Percentiles rank a stretch among this genome's conserved stretches.
Evolutionary conservation across 2,797 vertebrate species (phyloP).

Genomic region (Lindbergichthys nudifrons): DNA sequence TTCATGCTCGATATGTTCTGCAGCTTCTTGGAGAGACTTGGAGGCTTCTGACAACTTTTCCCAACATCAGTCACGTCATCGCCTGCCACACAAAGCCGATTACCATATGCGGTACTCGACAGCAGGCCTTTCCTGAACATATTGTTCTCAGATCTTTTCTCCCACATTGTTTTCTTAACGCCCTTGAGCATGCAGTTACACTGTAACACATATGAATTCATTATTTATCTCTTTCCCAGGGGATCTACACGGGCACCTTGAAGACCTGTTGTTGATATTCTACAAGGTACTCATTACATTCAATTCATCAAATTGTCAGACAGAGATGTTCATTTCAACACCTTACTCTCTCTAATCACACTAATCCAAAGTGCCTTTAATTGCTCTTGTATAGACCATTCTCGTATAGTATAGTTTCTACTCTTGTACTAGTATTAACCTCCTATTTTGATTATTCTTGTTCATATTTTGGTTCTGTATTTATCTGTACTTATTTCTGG

Average conservation of each 20-base stretch:
- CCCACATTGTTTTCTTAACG: neutral
- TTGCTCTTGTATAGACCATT: too few relatives aligned
- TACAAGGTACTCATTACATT: constrained; percentile 87
- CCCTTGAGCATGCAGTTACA: neutral
- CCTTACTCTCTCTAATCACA: neutral
- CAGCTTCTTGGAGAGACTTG: constrained; percentile 92
- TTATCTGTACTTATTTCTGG: too few relatives aligned
- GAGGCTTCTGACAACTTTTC: constrained; percentile 88
- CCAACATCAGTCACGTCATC: constrained; percentile 91
- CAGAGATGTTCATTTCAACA: neutral
- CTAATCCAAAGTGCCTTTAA: too few relatives aligned
- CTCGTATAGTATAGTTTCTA: too few relatives aligned
- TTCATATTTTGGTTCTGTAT: too few relatives aligned
- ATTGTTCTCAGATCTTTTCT: neutral
- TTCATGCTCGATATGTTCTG: constrained; percentile 93
- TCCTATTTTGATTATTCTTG: too few relatives aligned
- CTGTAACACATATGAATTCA: neutral
- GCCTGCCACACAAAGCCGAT: constrained; percentile 90
- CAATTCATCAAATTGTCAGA: neutral
- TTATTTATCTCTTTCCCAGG: constrained; percentile 76
- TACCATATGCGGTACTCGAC: constrained; percentile 90
- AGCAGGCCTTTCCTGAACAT: neutral
- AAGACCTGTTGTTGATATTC: constrained; percentile 94
- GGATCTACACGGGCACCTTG: constrained; percentile 93
- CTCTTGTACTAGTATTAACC: too few relatives aligned